A percentile compares a stretch with the other conserved stretches of the same genome.
Conservation (phyloP, 1,140 invertebrate species). For the Drosophila aff. region DNA sequence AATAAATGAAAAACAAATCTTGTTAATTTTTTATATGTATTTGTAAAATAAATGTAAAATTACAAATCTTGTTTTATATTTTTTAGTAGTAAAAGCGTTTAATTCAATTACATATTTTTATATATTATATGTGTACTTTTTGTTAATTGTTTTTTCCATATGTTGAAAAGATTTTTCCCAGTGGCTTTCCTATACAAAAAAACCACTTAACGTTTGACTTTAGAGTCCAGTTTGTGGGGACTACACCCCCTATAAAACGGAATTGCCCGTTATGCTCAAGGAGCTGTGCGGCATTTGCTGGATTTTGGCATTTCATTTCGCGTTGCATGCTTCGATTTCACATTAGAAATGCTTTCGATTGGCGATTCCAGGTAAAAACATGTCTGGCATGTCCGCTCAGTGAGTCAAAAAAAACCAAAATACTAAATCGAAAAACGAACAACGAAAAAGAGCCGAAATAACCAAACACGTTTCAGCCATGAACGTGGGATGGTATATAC, state of each 20-base stretch:
- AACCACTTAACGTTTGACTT: not conserved
- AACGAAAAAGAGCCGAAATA: conserved; percentile 38
- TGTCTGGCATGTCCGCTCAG: conserved; percentile 58
- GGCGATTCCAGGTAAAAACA: conserved; percentile 60
- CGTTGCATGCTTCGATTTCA: conserved; percentile 77
- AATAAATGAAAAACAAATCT: no score
- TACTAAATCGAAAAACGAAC: conserved; percentile 9
- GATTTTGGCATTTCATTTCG: conserved; percentile 63
- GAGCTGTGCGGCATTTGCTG: conserved; percentile 50
- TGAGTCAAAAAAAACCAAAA: conserved; percentile 22
- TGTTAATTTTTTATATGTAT: no score
- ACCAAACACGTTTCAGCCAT: conserved; percentile 70
- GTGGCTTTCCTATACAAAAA: not conserved
- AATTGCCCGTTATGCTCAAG: conserved; percentile 56
- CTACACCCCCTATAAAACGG: conserved; percentile 29
- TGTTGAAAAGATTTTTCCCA: not conserved
- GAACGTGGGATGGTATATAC: conserved; percentile 48
- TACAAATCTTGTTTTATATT: no score
- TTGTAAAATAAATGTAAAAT: no score
- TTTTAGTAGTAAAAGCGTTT: no score
- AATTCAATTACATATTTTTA: no score
- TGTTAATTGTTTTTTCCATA: not conserved
- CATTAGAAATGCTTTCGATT: conserved; percentile 81
- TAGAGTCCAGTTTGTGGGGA: not conserved
- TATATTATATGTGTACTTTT: no score